These are phyloP conservation scores for Halcyon senegalensis DNA, from an alignment of 2,113 vertebrate genomes.

Conservation along the genomic window DNA sequence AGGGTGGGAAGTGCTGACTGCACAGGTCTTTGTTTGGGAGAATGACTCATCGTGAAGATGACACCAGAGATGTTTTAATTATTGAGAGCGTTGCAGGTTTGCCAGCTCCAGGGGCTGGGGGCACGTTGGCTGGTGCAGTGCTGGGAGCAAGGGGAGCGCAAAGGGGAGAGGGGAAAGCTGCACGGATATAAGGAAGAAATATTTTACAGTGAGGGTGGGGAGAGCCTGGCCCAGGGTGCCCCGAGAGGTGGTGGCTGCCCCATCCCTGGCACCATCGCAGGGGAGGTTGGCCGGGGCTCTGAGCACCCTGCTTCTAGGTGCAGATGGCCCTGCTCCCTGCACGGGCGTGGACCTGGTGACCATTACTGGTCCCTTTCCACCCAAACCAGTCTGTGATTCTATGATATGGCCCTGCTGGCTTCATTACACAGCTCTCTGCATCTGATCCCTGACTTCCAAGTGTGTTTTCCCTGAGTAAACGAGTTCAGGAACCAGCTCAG, in stretches of 20 bases:
- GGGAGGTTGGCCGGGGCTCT: too few species aligned
- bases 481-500: not conserved
- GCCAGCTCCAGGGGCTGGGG: not conserved
- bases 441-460: not conserved
- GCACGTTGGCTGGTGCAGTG: fast-evolving
- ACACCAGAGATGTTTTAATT: not conserved
- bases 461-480: not conserved
- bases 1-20: not conserved
- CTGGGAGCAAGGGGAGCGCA: fast-evolving
- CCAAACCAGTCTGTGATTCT: not conserved
- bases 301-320: too few species aligned
- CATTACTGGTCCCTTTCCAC: too few species aligned
- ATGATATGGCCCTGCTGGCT: fast-evolving
- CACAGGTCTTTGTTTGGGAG: not conserved
- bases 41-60: not conserved
- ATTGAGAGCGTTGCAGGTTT: not conserved
- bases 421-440: fast-evolving
- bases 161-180: not conserved
- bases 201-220: too few species aligned
- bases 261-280: too few species aligned
- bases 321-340: too few species aligned
- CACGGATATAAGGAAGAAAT: not conserved
- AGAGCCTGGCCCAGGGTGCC: too few species aligned
- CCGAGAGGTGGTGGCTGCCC: too few species aligned
- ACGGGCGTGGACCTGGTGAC: too few species aligned